phyloP scores from a whole-genome alignment of 2,113 vertebrate species.

The Piprites chloris region DNA sequence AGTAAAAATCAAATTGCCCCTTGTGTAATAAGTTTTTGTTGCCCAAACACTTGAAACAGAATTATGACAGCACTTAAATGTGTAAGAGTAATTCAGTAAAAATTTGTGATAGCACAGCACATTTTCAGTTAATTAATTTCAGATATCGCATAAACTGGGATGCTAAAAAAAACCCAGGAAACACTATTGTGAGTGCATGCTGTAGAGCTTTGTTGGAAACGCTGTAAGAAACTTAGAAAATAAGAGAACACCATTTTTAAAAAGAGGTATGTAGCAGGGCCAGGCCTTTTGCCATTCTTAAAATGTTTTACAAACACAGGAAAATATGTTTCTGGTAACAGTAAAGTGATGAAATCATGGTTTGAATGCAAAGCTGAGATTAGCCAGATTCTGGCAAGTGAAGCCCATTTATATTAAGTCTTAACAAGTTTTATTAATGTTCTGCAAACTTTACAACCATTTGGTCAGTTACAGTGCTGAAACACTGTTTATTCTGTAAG shows the following conservation, averaged over 20 bases:
- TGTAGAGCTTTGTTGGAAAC: not conserved
- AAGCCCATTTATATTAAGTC: not conserved
- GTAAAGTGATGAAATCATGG: not conserved
- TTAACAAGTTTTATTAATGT: not conserved
- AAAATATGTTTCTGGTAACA: not conserved
- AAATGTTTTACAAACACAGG: not conserved
- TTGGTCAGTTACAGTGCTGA: not conserved
- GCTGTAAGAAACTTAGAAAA: not conserved
- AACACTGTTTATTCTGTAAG: not conserved
- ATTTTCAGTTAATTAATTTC: conserved; percentile 40
- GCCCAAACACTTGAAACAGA: not conserved
- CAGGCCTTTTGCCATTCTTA: not conserved
- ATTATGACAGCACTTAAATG: not conserved
- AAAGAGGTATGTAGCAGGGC: not conserved
- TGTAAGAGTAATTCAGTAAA: not conserved
- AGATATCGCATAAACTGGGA: not conserved
- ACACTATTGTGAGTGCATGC: not conserved
- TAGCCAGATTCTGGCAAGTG: not conserved
- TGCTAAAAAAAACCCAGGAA: not conserved
- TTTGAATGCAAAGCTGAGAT: not conserved
- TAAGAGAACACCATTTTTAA: not conserved
- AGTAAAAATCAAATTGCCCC: conserved; percentile 15
- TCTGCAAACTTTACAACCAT: not conserved
- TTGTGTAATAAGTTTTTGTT: not conserved
- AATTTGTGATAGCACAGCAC: not conserved